A percentile compares a stretch with the other conserved stretches of the same genome.
Conservation (phyloP, 2,113 vertebrate species). For the Sander lucioperca region DNA sequence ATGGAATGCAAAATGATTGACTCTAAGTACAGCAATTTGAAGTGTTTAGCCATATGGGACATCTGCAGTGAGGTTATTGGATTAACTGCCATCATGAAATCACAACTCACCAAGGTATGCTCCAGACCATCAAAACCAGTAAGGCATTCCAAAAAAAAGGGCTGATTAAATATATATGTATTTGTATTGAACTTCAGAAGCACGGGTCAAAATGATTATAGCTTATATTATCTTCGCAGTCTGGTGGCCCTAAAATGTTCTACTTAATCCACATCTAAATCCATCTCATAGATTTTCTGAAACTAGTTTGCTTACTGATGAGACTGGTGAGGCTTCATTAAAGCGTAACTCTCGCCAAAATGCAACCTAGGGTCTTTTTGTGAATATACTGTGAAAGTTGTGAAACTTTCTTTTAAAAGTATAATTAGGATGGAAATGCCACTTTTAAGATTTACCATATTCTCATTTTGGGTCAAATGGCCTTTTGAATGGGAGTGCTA, state of each 20-base stretch:
- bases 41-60: slow-evolving; percentile 23
- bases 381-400: too few species aligned
- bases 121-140: slow-evolving; percentile 38
- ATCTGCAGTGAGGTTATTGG: slow-evolving; percentile 49
- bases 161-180: neutral
- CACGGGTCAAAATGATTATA: neutral
- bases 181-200: slow-evolving; percentile 10
- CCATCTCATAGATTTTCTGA: neutral
- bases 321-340: neutral
- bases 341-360: too few species aligned
- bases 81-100: slow-evolving; percentile 67
- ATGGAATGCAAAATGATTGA: slow-evolving; percentile 38
- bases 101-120: slow-evolving; percentile 28
- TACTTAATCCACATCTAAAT: too few species aligned
- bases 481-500: too few species aligned
- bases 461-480: too few species aligned
- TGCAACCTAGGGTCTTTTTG: too few species aligned
- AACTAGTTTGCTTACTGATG: neutral
- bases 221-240: neutral
- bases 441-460: too few species aligned
- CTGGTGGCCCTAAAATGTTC: too few species aligned
- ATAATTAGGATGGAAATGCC: too few species aligned
- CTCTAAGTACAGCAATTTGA: slow-evolving; percentile 4
- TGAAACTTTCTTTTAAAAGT: too few species aligned
- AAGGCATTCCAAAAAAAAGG: neutral